Evolutionary conservation across 2,888 invertebrate genomes (phyloP), one percentile per base, ranked within the genome.

Genomic region (Polydrusus cervinus): DNA sequence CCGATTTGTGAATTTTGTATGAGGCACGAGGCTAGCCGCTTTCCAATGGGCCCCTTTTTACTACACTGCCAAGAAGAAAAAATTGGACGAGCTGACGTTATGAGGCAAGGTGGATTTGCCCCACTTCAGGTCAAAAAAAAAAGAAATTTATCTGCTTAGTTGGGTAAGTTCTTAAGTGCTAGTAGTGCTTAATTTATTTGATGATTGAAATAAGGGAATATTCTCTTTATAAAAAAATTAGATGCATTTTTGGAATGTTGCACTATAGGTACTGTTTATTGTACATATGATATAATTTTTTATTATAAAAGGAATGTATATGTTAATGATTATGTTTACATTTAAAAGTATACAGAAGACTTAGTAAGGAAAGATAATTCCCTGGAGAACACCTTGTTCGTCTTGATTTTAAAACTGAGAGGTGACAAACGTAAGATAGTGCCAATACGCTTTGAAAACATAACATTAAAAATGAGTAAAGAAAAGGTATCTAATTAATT

Each of bases 1-100:
- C 77, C 78, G 75, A 70, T 78, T 80, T 80, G 78, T 80, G 68
- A 75, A 71, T 76, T 79, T 79, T 80, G 76, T 71, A 40, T 66
- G 57, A 47, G 75, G 49, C 51, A 49, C 16, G 66, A 65, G 71
- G 57, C 69, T 30, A 51, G 30, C 51, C 57, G 66, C 57, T 49
- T 20, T 14, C 30, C 65, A 60, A 20, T 20, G 25, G 67, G 34
- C 45, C 62, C 62, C 40, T 61, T 73, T 65, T 69, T 69, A 72
- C 49, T 68, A 73, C 76, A 76, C 76, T 76, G 76, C 76, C 76
- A 76, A 70, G 69, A 69, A 60, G 57, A 57, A 57, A 55, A 57
- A 57, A 38, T 57, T 57, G 57, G 38, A n/a, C 40, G 34, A 51
- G 61, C n/a, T 43, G 66, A 53, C 53, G 66, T 74, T 55, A 51